A percentile compares a stretch with the other conserved stretches of the same genome.
These are phyloP conservation scores for Trichogramma dendrolimi DNA, from an alignment of 2,888 invertebrate genomes.

Conservation along the genomic window DNA sequence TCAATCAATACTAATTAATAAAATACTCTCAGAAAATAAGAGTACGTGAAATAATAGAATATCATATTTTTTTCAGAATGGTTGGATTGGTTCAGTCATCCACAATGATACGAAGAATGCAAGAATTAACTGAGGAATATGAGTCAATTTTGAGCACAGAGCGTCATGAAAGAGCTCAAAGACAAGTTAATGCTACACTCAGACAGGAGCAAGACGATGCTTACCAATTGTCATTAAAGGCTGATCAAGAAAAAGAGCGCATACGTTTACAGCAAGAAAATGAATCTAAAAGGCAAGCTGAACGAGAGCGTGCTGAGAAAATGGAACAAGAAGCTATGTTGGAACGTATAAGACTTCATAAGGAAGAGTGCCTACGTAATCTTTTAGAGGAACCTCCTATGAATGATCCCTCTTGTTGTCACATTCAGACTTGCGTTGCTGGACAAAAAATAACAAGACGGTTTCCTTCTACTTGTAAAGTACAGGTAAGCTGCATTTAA, in stretches of 20 bases:
- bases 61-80: conserved; percentile 56
- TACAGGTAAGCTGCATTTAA: conserved; percentile 62
- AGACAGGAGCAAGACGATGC: conserved; percentile 91
- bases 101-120: conserved; percentile 69
- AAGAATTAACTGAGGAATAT: conserved; percentile 76
- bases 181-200: conserved; percentile 79
- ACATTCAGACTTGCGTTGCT: conserved; percentile 85
- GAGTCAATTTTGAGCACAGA: conserved; percentile 83
- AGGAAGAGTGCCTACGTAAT: conserved; percentile 61
- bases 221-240: conserved; percentile 82
- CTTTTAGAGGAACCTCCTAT: conserved; percentile 74
- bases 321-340: conserved; percentile 57
- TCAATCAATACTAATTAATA: no score
- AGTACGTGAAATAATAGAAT: no score
- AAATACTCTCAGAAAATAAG: no score
- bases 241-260: conserved; percentile 93
- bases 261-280: conserved; percentile 60
- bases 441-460: conserved; percentile 84
- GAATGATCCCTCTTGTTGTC: conserved; percentile 68
- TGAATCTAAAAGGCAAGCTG: conserved; percentile 55
- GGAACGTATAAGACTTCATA: conserved; percentile 63
- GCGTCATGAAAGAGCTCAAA: conserved; percentile 78
- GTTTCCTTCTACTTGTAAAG: conserved; percentile 74
- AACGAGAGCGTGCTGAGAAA: conserved; percentile 54
- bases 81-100: conserved; percentile 77